Base-by-base conservation (phyloP, 30 jellyfish, hydroid and myxozoan species). In the Morbakka virulenta region DNA sequence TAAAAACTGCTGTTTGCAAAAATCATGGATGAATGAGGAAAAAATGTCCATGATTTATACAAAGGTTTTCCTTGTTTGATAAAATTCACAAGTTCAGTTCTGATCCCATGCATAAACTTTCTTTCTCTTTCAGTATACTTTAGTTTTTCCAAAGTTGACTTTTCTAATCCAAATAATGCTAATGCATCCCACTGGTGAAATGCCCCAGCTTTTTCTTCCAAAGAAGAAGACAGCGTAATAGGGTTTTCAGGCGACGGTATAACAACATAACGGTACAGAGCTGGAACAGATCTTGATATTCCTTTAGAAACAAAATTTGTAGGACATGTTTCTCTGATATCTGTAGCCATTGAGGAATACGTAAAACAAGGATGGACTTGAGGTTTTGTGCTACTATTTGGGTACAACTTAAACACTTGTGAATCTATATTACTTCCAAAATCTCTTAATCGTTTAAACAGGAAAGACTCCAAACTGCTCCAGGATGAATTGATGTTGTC, bases 251-350 rank as follows among this genome's bases (percentile, higher is more conserved):
- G 88, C 2, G 89, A 30, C 33, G 64, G 35, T 0, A 62, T 28
- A 1, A 79, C 85, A 6, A 80, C 62, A 51, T 80, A 80, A n/a
- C 88, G 50, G 69, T 80, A 80, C 13, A 61, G 32, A n/a, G 25
- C 76, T 35, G 9, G 79, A 4, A 69, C 68, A 31, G 61, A 49
- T 61, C 23, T 34, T 24, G 79, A 26, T 17, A 80, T 3, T 41
- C 69, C 51, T 3, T 12, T 28, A 62, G 53, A 67, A 3, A 82
- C 14, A 1, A 17, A 29, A 35, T 82, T 63, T 13, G 83, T 71
- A 0, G 94, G 94, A 61, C 94, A 82, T 4, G 89, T 82, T 1
- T 36, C 62, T 29, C 94, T 64, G 26, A 82, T 82, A 82, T 82
- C 94, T 0, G 83, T 32, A 2, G 89, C 64, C 79, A 50, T 41